Evolutionary conservation across 1,140 invertebrate species (phyloP).

Genomic region (Lanistes nyassanus): DNA sequence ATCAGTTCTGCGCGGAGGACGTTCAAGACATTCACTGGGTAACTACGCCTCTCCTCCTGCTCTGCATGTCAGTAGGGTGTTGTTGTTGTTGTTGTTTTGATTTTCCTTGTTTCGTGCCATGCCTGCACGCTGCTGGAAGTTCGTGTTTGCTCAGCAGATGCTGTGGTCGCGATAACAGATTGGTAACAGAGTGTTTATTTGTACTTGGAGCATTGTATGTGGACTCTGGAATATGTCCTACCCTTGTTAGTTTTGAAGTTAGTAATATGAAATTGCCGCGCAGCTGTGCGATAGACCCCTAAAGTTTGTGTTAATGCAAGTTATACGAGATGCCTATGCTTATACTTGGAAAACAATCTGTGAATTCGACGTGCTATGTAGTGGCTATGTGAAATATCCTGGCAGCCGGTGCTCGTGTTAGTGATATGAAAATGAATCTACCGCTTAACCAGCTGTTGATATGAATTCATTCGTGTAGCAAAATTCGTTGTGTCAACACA

Average conservation of each 20-base stretch:
- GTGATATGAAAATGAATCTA: too few relatives aligned
- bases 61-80: not conserved
- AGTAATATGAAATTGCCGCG: not conserved
- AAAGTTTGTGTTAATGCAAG: too few relatives aligned
- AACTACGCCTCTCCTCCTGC: not conserved
- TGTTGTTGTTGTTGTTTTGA: not conserved
- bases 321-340: too few relatives aligned
- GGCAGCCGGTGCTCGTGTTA: too few relatives aligned
- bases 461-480: too few relatives aligned
- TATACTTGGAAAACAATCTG: too few relatives aligned
- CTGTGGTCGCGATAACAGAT: not conserved
- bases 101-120: not conserved
- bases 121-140: too few relatives aligned
- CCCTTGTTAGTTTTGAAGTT: not conserved
- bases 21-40: slow-evolving; percentile 23
- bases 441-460: too few relatives aligned
- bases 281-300: too few relatives aligned
- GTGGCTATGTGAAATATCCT: too few relatives aligned
- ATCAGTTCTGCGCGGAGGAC: slow-evolving; percentile 22
- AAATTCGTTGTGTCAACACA: too few relatives aligned
- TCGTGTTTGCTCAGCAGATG: not conserved
- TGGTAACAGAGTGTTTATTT: not conserved
- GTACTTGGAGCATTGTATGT: not conserved
- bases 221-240: not conserved
- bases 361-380: too few relatives aligned